Base-by-base conservation (phyloP, 2,797 vertebrate species). In the Channallabes apus region DNA sequence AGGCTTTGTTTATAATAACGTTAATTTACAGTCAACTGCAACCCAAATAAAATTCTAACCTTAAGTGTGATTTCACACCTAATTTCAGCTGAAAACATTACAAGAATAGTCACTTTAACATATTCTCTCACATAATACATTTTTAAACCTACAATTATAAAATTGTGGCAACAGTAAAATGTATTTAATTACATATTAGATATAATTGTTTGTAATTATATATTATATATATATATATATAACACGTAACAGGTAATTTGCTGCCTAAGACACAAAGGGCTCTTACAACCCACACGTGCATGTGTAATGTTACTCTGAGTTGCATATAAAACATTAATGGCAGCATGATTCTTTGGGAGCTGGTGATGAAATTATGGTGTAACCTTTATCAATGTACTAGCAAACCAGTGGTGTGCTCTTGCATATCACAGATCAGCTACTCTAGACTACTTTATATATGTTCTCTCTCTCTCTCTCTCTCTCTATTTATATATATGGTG, bases 281-380 rank as follows among this genome's bases (percentile, higher is more conserved):
- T 76, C 85, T 89, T 83, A 71, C 79, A 88, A 82, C 84, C 84
- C 89, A 88, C 85, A 85, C 82, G 85, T 90, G 89, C 86, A 89
- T 89, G 84, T 90, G 87, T 87, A 86, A 91, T 91, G 93, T 93
- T 94, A 92, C 94, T 93, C 88, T 84, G 86, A 89, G 95, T 93
- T 94, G 93, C 93, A 91, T 94, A 94, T 95, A 94, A 95, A 95
- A 95, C 95, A 93, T 95, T 95, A 95, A 95, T 95, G 94, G 94
- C 94, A 94, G 93, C 92, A 92, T 93, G 93, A 95, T 95, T 94
- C 93, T 90, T 93, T 92, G 92, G 92, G 93, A 95, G 95, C 92
- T 92, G 94, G 93, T 96, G 95, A 96, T 95, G 95, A 96, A 95
- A 96, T 94, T 91, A 93, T 95, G 95, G 91, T 96, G 95, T 94